Evolutionary conservation across 2,888 invertebrate species (phyloP), one percentile per base, ranked within the genome.

Genomic region (Mactromeris polynyma): DNA sequence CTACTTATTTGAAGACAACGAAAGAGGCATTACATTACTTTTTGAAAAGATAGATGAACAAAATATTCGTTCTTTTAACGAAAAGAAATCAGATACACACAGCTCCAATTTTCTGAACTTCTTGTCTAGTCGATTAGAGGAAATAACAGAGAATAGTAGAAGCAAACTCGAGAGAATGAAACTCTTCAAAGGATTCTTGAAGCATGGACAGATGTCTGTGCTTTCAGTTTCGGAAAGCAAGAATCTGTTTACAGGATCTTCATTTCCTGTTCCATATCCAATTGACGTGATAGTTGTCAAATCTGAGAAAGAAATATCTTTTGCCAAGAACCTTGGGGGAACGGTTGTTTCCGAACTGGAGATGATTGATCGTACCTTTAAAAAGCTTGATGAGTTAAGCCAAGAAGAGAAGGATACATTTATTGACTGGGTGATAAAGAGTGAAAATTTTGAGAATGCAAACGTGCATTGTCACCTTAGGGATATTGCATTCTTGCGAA

Each of bases 191-290:
- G 81, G 54, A 26, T 31, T 19, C 31, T 9, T 31, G 7, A 31
- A 69, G 69, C 33, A 11, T 4, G 17, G n/a, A 11, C 31, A 69
- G 3, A 26, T 1, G 3, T 31, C 69, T 33, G 19, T 69, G 1
- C 33, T 31, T 9, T 26, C 31, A 1, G 31, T 69, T 11, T 11
- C 11, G 31, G 69, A 82, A 64, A 14, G 40, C 38, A 38, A 82
- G 2, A n/a, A 40, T 6, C 4, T 82, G 1, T 82, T 69, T 42
- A 31, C 11, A 2, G 69, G 64, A 26, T 58, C 14, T n/a, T 0
- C 6, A 2, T 40, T 69, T 69, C 82, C 82, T 26, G 69, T 82
- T n/a, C 14, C 36, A 40, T 82, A 58, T 82, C 64, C 69, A 19
- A 36, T 38, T 17, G 40, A 31, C 6, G 38, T 36, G 17, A 38